Base-by-base conservation (phyloP, 2,113 vertebrate genomes). In the Eubucco bourcierii region DNA sequence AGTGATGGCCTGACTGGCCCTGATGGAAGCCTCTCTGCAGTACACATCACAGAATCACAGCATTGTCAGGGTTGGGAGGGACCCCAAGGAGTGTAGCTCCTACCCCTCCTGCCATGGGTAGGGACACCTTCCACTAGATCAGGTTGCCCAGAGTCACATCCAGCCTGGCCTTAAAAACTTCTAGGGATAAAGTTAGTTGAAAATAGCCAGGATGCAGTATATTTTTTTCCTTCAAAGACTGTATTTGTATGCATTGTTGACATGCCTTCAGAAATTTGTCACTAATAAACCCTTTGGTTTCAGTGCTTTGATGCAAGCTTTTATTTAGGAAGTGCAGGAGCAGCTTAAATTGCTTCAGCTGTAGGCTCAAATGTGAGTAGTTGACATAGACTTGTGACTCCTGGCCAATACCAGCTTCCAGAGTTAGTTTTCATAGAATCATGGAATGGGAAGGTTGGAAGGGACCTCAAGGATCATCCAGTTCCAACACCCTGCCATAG, bases 221-320 rank as follows among this genome's bases (percentile, higher is more conserved):
- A 31, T 5, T 73, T 92, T 90, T 78, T 75, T 39, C 47, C 65
- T 75, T 92, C 58, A 75, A 72, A 81, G 28, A n/a, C 21, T 61
- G 6, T 72, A 29, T 73, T 66, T 91, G 17, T 56, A 16, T 4
- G 3, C 33, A 4, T 47, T 47, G 11, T 80, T 80, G 47, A 28
- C 21, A 8, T 37, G 53, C 41, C 39, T 18, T 78, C 46, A 64
- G 37, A 65, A 53, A 61, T 67, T 50, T 84, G 37, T 31, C 39
- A 46, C 37, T 56, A 78, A 31, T 41, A 10, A 3, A 9, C 20
- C 25, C 31, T 75, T 90, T 68, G 13, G 8, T 65, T 87, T 65
- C 37, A 53, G 29, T 15, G 47, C 24, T 31, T 64, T 58, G 12
- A 29, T 68, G 66, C 13, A 61, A 50, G 72, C 61, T n/a, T 1